Evolutionary conservation across 2,888 invertebrate genomes (phyloP), one percentile per base, ranked within the genome.

Genomic region (Noctua fimbriata): DNA sequence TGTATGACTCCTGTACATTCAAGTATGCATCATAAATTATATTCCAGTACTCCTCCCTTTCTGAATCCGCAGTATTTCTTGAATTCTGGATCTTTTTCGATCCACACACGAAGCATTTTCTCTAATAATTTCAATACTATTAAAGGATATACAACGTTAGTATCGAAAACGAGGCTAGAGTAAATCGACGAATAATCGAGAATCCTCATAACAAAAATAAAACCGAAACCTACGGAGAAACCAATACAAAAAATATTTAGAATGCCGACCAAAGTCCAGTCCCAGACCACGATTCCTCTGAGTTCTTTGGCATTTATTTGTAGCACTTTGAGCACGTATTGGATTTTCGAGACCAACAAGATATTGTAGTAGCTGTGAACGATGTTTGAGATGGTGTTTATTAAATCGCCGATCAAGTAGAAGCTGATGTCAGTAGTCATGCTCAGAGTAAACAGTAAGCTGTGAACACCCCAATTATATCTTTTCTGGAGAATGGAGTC

Each of bases 111-210:
- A 55, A 71, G n/a, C 6, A 41, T 55, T 71, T 71, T 63, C 24
- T 44, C 18, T 7, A 76, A 21, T 63, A 76, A 36, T 36, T 70
- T 70, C 10, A 70, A 63, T 2, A 70, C 21, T 21, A 71, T 12
- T 36, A 76, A 24, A 21, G 63, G 21, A 71, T 76, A 70, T 14
- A 70, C n/a, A 36, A 76, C 21, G n/a, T 76, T 52, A 9, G 49
- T 10, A 49, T 76, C 70, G 21, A 70, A 63, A 49, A 63, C 1
- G 2, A 76, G 9, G 32, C 18, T 41, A 36, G 36, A 9, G 21
- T 24, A 73, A 60, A 49, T 2, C 18, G 44, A 1, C 10, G 6
- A 36, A 70, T 36, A 24, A 24, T 70, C 52, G 10, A 52, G 5
- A 36, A 36, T 14, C 1, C 21, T 60, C 24, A 60, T 2, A 0